These are phyloP conservation scores for Dolichallabes microphthalmus DNA, from an alignment of 2,113 vertebrate genomes.

Conservation along the genomic window DNA sequence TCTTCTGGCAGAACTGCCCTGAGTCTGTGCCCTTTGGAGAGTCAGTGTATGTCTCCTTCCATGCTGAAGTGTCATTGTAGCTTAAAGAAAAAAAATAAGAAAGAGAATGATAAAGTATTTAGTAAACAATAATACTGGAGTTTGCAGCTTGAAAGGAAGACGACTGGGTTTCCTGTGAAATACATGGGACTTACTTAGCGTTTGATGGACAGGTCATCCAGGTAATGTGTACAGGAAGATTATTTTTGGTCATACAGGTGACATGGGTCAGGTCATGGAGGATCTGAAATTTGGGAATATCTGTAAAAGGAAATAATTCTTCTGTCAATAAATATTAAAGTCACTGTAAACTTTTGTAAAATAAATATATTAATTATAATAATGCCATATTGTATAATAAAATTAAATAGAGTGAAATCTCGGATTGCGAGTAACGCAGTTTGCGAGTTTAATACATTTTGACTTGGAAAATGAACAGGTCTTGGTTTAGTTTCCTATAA, in stretches of 20 bases:
- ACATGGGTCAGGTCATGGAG: background rate
- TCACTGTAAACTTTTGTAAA: background rate
- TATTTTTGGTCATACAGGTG: conserved; percentile 38
- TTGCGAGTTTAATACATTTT: no score
- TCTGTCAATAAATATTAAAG: background rate
- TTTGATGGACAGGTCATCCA: conserved; percentile 49
- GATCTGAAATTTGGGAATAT: background rate
- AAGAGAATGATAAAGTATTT: background rate
- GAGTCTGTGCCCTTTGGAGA: conserved; percentile 17
- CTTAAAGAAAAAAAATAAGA: conserved; percentile 46
- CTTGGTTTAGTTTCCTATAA: no score
- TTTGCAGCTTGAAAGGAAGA: background rate
- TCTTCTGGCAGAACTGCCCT: conserved; percentile 66
- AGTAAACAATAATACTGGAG: background rate
- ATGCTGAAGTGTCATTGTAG: conserved; percentile 37
- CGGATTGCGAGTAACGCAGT: no score
- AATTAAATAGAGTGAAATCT: no score
- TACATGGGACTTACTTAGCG: conserved; percentile 26
- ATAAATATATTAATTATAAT: background rate
- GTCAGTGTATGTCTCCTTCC: conserved; percentile 20
- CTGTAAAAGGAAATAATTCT: conserved; percentile 46
- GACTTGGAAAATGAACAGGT: no score
- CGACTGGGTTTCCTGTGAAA: background rate
- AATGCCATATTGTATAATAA: background rate
- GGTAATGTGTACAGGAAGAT: conserved; percentile 14